Evolutionary conservation across 2,888 invertebrate genomes (phyloP), one percentile per base, ranked within the genome.

Genomic region (Aspidapion aeneum): DNA sequence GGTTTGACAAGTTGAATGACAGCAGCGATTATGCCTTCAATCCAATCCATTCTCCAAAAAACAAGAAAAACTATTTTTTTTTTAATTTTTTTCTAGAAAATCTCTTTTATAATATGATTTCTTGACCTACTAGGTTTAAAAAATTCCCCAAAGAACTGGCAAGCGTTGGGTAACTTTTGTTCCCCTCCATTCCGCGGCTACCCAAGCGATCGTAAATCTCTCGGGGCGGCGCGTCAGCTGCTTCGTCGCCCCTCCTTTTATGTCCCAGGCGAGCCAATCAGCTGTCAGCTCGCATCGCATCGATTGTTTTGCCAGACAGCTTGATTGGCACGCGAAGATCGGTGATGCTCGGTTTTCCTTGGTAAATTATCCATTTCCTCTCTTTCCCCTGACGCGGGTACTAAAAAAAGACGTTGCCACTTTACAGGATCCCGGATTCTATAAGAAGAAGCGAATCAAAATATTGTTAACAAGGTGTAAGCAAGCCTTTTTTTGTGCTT

Each of bases 221-320:
- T 51, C 63, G 71, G 66, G 71, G 71, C 70, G 71, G 66, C 67
- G 67, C 69, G 66, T 69, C 70, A 68, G 66, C 64, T 64, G 65
- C 55, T 63, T 59, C 35, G 19, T 56, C 64, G 66, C 62, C 67
- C 69, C 68, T 63, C 66, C 69, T 64, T 60, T 52, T 59, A 57
- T 18, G 49, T 49, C 59, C 66, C 63, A 58, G 63, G 61, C 61
- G 66, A 61, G 59, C 67, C 69, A 67, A 69, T 69, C 70, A 69
- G 68, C 68, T 68, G 64, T 65, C 62, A 51, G 59, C 66, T 58
- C 63, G 60, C 56, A 57, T 1, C 21, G 51, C 63, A 68, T 65
- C 61, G 64, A 62, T 61, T 66, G 64, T 60, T 48, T n/a, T n/a
- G 17, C 52, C 19, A 18, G 52, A 18, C 19, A 18, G n/a, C n/a